Conservation (phyloP, 2,888 invertebrate genomes). For the Diachrysia chrysitis region DNA sequence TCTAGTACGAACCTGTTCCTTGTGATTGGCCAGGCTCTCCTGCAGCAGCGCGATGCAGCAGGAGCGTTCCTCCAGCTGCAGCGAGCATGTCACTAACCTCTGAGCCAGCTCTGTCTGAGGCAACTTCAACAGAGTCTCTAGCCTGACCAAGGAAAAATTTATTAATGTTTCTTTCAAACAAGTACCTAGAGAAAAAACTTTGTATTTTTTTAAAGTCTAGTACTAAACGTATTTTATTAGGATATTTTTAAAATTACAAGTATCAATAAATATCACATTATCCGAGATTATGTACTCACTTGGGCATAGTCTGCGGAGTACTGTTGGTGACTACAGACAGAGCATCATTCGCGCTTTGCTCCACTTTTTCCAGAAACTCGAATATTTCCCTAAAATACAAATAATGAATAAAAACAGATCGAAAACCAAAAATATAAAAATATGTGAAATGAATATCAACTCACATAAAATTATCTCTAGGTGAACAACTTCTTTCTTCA, state of each 20-base stretch:
- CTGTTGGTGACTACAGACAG: slow-evolving; percentile 80
- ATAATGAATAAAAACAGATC: neutral
- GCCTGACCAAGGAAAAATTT: slow-evolving; percentile 66
- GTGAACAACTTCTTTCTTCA: slow-evolving; percentile 67
- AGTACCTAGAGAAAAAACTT: too few relatives aligned
- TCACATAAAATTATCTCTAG: slow-evolving; percentile 85
- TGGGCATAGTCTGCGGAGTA: slow-evolving; percentile 80
- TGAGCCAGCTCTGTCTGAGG: slow-evolving; percentile 90
- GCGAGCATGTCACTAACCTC: slow-evolving; percentile 89
- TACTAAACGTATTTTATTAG: too few relatives aligned
- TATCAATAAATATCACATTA: too few relatives aligned
- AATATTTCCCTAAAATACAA: slow-evolving; percentile 89
- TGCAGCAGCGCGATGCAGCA: slow-evolving; percentile 90
- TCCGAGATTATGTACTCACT: slow-evolving; percentile 77
- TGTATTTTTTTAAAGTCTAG: too few relatives aligned
- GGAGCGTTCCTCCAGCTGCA: slow-evolving; percentile 90
- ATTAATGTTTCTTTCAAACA: neutral
- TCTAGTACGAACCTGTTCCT: slow-evolving; percentile 82
- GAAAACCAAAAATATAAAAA: neutral
- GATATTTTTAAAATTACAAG: too few relatives aligned
- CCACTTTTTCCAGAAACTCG: slow-evolving; percentile 91
- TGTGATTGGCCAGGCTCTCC: slow-evolving; percentile 88
- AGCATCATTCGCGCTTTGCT: slow-evolving; percentile 87
- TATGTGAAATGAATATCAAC: slow-evolving; percentile 63
- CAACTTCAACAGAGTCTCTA: slow-evolving; percentile 88